Evolutionary conservation across 1,140 invertebrate species (phyloP), one percentile per base, ranked within the genome.

Genomic region (Homalodisca vitripennis): DNA sequence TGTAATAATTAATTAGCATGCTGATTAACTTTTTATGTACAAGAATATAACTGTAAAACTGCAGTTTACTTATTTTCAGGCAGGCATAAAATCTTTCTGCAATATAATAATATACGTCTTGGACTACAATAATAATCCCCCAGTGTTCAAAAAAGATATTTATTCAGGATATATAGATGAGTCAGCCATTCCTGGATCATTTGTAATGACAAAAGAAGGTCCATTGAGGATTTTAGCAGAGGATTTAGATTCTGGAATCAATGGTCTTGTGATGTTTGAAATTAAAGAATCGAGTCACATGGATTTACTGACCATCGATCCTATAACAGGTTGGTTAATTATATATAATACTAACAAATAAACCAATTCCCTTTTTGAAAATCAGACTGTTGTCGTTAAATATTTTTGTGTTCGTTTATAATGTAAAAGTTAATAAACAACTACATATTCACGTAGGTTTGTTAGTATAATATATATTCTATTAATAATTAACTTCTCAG

Each of bases 111-210:
- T 60, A 30, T 29, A 60, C 26, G 22, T 60, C 24, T 1, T 27
- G 70, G 92, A 94, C 79, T 92, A 92, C 78, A 95, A 97, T 80
- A 94, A 97, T 78, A 94, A 94, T 79, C 86, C 91, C 13, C 91
- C 93, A 0, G 75, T 81, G 26, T 96, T 96, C 79, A 84, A 85
- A 22, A 83, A 88, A 70, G 77, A 83, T 14, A 79, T 80, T 41
- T 92, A 93, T 74, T 79, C 86, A 73, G 86, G 55, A 2, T 60
- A 27, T 30, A 24, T 60, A 6, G 2, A 26, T 3, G 55, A 60
- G n/a, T 26, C 14, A 22, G 55, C 6, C 14, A 2, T 6, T 6
- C 14, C 24, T 12, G 55, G 55, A 6, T 60, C 55, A 27, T 2
- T 60, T 2, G n/a, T 60, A 26, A 60, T 60, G 55, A 27, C 55